These are phyloP conservation scores for Philereme transversata DNA, from an alignment of 2,888 invertebrate species.

Conservation along the genomic window DNA sequence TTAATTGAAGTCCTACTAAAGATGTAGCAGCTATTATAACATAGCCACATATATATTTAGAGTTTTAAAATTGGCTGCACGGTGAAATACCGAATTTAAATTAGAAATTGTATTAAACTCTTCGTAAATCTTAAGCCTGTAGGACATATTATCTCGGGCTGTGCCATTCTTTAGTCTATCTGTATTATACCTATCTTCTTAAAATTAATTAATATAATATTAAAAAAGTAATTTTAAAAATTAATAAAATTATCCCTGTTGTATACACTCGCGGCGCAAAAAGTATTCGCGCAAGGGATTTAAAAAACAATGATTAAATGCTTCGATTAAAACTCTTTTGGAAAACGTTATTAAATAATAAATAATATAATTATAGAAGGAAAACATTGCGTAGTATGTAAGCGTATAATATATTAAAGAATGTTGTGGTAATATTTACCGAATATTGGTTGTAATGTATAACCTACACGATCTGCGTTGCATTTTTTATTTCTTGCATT, in stretches of 20 bases:
- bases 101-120: conserved; percentile 33
- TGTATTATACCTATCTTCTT: conserved; percentile 55
- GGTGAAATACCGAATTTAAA: conserved; percentile 73
- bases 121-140: conserved; percentile 35
- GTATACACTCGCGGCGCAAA: conserved; percentile 37
- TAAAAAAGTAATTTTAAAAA: conserved; percentile 39
- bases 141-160: conserved; percentile 50
- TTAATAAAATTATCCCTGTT: conserved; percentile 34
- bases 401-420: conserved; percentile 43
- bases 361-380: conserved; percentile 39
- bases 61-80: conserved; percentile 62
- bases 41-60: conserved; percentile 40
- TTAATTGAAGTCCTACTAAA: neutral
- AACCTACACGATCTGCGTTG: conserved; percentile 31
- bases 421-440: conserved; percentile 41
- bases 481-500: conserved; percentile 43
- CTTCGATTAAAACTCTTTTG: conserved; percentile 51
- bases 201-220: conserved; percentile 41
- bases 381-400: conserved; percentile 56
- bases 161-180: conserved; percentile 67
- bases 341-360: conserved; percentile 42
- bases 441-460: conserved; percentile 22
- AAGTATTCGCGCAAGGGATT: conserved; percentile 42
- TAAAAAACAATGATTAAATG: conserved; percentile 54
- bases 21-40: conserved; percentile 14